Evolutionary conservation across 2,888 invertebrate genomes (phyloP).

Genomic region (Scaptodrosophila latifasciaeformis): DNA sequence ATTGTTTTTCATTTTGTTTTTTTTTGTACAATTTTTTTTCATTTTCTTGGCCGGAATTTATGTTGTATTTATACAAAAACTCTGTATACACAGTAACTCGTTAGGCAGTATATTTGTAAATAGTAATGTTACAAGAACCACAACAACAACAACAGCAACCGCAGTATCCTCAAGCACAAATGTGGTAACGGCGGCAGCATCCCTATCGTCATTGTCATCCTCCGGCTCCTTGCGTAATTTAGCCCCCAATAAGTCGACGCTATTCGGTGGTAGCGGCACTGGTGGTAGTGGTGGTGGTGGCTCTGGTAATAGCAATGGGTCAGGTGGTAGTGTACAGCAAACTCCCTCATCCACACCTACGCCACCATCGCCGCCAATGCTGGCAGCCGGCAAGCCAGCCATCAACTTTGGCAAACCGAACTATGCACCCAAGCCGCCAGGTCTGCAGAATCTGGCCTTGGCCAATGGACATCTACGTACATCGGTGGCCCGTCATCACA

Average conservation of each 20-base stretch:
- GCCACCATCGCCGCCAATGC: no score
- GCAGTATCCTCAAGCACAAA: constrained; percentile 38
- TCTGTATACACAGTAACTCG: constrained; percentile 70
- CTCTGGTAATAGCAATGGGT: constrained; percentile 30
- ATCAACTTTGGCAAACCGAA: constrained; percentile 85
- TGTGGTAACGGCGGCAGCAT: constrained; percentile 24
- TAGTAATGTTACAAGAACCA: constrained; percentile 68
- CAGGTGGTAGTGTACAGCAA: constrained; percentile 41
- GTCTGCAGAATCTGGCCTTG: constrained; percentile 74
- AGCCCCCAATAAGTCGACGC: constrained; percentile 73
- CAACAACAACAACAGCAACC: constrained; percentile 43
- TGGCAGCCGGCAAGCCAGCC: constrained; percentile 55
- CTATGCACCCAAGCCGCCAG: constrained; percentile 89
- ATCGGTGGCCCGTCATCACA: constrained; percentile 84
- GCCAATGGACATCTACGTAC: constrained; percentile 72
- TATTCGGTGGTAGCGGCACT: constrained; percentile 61
- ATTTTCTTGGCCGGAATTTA: constrained; percentile 46
- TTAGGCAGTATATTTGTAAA: constrained; percentile 75
- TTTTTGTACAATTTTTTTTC: no score
- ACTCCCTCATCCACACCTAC: constrained; percentile 27
- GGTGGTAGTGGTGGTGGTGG: constrained; percentile 24
- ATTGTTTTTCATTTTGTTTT: constrained; percentile 25
- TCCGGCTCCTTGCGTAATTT: constrained; percentile 57
- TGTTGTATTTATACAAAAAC: constrained; percentile 37
- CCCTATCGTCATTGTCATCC: constrained; percentile 37